Evolutionary conservation across 1,140 invertebrate genomes (phyloP).

Genomic region (Macrotrachela quadricornifera): DNA sequence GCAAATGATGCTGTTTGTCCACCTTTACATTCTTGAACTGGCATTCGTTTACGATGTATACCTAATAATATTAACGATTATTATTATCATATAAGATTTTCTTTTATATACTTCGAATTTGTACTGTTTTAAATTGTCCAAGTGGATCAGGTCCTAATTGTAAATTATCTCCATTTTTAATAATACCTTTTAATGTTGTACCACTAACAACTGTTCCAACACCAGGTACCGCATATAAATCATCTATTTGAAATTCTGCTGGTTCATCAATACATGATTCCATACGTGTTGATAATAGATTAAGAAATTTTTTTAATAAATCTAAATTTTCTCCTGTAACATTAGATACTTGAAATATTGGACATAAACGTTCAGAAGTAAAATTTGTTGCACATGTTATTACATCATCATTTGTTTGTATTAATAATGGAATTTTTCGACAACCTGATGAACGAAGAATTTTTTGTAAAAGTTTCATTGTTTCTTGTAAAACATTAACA

Average conservation of each 20-base stretch:
- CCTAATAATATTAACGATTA: constrained; percentile 27
- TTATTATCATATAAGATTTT: too few species aligned
- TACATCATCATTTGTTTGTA: constrained; percentile 80
- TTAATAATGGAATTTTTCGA: constrained; percentile 86
- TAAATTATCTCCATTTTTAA: constrained; percentile 70
- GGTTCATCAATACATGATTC: constrained; percentile 63
- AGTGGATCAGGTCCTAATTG: constrained; percentile 78
- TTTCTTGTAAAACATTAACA: constrained; percentile 78
- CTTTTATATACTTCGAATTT: constrained; percentile 33
- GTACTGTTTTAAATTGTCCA: constrained; percentile 71
- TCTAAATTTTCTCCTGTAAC: constrained; percentile 87
- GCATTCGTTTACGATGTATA: constrained; percentile 92
- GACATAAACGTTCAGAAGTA: constrained; percentile 86
- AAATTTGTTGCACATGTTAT: constrained; percentile 96
- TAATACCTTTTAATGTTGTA: constrained; percentile 70
- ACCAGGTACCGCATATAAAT: constrained; percentile 90
- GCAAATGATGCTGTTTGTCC: constrained; percentile 96
- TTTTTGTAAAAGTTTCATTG: constrained; percentile 66
- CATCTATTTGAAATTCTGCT: constrained; percentile 95
- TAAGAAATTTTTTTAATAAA: constrained; percentile 86
- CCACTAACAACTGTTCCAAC: constrained; percentile 95
- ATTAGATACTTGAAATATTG: constrained; percentile 96
- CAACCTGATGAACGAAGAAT: constrained; percentile 91
- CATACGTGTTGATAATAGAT: constrained; percentile 72
- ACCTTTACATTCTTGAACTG: constrained; percentile 71